A percentile compares a stretch with the other conserved stretches of the same genome.
These are phyloP conservation scores for Orthosia gracilis DNA, from an alignment of 2,888 invertebrate species.

Conservation along the genomic window DNA sequence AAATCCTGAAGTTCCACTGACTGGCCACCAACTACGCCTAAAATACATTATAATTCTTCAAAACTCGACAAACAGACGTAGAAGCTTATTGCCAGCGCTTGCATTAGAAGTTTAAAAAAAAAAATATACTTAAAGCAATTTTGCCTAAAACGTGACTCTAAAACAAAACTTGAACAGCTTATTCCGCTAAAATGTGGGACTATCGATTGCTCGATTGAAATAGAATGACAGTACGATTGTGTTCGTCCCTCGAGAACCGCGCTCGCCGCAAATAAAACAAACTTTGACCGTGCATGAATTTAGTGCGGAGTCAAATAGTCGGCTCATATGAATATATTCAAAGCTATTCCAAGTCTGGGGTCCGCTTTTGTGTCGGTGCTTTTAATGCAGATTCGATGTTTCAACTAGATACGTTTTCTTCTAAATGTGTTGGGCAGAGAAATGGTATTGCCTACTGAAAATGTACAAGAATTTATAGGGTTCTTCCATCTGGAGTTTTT, in stretches of 20 bases:
- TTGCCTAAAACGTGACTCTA: not conserved
- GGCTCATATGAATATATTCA: constrained; percentile 60
- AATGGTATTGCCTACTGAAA: not conserved
- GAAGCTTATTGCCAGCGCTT: too few species aligned
- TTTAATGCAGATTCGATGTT: constrained; percentile 35
- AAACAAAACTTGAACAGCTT: constrained; percentile 20
- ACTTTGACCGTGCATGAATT: constrained; percentile 55
- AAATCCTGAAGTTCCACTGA: too few species aligned
- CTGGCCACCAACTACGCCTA: too few species aligned
- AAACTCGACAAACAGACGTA: too few species aligned
- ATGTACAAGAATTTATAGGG: not conserved
- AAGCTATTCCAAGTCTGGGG: constrained; percentile 27
- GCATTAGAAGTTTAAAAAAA: too few species aligned
- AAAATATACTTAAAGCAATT: too few species aligned
- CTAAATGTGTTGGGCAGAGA: not conserved
- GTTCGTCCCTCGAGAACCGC: constrained; percentile 44
- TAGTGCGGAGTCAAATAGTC: constrained; percentile 58
- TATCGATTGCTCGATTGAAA: constrained; percentile 58
- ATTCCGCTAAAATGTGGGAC: constrained; percentile 24
- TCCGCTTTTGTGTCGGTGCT: constrained; percentile 20
- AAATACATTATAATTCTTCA: too few species aligned
- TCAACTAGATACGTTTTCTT: not conserved
- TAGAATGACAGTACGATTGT: constrained; percentile 52
- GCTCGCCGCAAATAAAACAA: constrained; percentile 58
- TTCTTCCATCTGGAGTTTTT: not conserved